These are phyloP conservation scores for Ahaetulla prasina DNA, from an alignment of 2,113 vertebrate species.

Conservation along the genomic window DNA sequence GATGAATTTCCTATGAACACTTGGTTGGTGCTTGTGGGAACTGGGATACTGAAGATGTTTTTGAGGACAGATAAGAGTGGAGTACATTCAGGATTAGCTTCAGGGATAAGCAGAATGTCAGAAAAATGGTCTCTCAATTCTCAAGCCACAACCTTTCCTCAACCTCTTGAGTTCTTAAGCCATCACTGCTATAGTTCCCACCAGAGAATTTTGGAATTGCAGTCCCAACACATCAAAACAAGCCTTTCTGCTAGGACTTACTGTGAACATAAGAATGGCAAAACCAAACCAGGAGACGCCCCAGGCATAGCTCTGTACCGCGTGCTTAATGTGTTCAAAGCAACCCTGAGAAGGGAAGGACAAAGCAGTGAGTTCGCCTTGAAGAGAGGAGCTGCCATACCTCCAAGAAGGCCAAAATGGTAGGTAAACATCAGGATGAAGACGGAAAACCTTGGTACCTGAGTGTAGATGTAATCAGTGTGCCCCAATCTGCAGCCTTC, in stretches of 20 bases:
- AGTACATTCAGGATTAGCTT: not conserved
- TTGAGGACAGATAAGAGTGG: not conserved
- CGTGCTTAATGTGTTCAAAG: conserved; percentile 67
- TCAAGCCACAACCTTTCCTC: not conserved
- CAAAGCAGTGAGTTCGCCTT: not conserved
- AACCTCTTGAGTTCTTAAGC: not conserved
- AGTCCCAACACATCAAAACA: not conserved
- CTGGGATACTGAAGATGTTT: not conserved
- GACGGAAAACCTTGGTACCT: conserved; percentile 45
- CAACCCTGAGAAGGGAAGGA: conserved; percentile 64
- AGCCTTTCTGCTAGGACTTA: conserved; percentile 25
- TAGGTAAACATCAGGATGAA: not conserved
- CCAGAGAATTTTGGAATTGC: not conserved
- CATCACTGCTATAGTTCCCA: not conserved
- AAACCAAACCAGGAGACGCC: conserved; percentile 78
- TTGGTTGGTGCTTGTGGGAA: not conserved
- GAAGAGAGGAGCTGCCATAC: not conserved
- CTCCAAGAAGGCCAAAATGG: not conserved
- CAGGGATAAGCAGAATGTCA: not conserved
- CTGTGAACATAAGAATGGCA: conserved; percentile 76
- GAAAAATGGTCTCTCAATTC: too few species aligned
- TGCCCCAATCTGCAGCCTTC: conserved; percentile 62
- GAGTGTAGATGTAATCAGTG: conserved; percentile 48
- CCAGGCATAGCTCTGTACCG: conserved; percentile 73
- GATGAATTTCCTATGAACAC: not conserved